Conservation (phyloP, 2,888 invertebrate species). For the Netelia melanura region DNA sequence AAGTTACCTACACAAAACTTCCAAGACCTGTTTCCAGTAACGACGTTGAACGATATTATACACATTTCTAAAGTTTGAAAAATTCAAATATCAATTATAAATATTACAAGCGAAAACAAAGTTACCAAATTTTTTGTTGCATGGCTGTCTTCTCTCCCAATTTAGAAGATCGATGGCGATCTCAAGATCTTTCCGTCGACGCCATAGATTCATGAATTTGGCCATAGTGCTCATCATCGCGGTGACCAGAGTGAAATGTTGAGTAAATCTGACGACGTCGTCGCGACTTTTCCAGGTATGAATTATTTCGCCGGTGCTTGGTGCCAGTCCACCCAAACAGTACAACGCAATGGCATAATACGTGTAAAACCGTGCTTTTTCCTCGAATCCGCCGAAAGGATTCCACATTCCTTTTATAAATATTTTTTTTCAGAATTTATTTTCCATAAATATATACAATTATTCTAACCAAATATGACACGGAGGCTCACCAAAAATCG, state of each 20-base stretch:
- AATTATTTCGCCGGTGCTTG: conserved; percentile 53
- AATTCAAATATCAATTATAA: background rate
- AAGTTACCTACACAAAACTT: too few relatives aligned
- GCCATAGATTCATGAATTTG: conserved; percentile 60
- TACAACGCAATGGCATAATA: conserved; percentile 42
- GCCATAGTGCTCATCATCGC: conserved; percentile 59
- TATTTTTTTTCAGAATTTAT: background rate
- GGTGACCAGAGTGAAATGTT: conserved; percentile 60
- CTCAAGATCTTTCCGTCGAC: conserved; percentile 47
- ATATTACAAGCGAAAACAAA: background rate
- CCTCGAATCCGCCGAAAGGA: conserved; percentile 41
- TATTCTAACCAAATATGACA: background rate
- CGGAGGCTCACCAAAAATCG: conserved; percentile 52
- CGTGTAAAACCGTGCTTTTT: conserved; percentile 43
- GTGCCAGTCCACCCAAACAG: conserved; percentile 34
- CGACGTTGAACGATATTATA: too few relatives aligned
- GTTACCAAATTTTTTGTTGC: conserved; percentile 63
- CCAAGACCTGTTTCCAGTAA: too few relatives aligned
- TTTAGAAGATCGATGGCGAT: conserved; percentile 54
- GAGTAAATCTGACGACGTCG: conserved; percentile 47
- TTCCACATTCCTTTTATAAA: conserved; percentile 64
- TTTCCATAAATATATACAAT: background rate
- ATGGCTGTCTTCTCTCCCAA: conserved; percentile 63
- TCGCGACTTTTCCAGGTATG: conserved; percentile 54
- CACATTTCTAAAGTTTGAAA: too few relatives aligned